phyloP scores from a whole-genome alignment of 2,888 invertebrate genomes.

The Thera obeliscata region DNA sequence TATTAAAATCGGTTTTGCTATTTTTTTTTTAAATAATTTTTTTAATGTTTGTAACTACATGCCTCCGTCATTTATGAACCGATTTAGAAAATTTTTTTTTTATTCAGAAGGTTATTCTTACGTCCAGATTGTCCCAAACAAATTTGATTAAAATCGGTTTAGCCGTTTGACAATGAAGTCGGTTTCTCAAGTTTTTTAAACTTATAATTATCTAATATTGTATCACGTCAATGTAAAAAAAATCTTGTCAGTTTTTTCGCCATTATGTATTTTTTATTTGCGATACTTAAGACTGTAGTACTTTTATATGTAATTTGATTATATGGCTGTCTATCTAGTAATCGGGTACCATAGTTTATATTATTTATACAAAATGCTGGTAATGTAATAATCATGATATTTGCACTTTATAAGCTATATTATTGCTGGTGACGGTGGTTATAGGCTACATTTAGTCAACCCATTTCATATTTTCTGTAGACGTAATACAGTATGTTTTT shows the following conservation, averaged over 20 bases:
- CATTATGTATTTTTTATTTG: conserved; percentile 8
- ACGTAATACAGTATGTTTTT: conserved; percentile 22
- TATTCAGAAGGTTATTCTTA: too few species aligned
- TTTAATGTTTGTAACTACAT: too few species aligned
- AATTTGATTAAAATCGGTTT: too few species aligned
- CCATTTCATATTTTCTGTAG: not conserved
- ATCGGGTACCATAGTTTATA: conserved; percentile 3
- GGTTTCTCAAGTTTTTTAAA: too few species aligned
- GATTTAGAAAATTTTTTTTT: too few species aligned
- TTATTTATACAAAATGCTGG: not conserved
- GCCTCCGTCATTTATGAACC: too few species aligned
- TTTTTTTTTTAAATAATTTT: too few species aligned
- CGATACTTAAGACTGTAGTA: not conserved
- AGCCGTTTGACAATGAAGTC: too few species aligned
- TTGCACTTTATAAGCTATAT: conserved; percentile 20
- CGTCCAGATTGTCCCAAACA: too few species aligned
- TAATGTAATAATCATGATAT: not conserved
- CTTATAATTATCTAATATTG: too few species aligned
- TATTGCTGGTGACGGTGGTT: conserved; percentile 21
- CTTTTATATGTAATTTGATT: not conserved
- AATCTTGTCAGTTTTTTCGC: not conserved
- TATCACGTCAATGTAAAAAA: conserved; percentile 10
- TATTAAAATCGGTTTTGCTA: too few species aligned
- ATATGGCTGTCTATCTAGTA: not conserved
- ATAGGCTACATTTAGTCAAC: not conserved